Evolutionary conservation across 2,888 invertebrate genomes (phyloP), one percentile per base, ranked within the genome.

Genomic region (Agonopterix alstromeriana): DNA sequence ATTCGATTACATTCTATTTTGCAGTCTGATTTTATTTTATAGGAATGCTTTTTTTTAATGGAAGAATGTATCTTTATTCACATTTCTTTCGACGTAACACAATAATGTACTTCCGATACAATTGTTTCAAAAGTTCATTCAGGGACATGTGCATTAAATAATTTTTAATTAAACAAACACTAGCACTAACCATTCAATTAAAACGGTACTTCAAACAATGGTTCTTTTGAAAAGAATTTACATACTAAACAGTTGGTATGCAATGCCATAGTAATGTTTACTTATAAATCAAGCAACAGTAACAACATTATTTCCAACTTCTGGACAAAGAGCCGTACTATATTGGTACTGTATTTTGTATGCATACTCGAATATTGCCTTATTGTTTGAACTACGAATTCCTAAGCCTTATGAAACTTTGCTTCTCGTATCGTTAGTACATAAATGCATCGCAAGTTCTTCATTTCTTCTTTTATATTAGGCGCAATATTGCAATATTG

Each of bases 371-470:
- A 56, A 51, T 58, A 61, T 61, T 58, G 60, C 55, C 50, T 62
- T 64, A 72, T 75, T 82, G 79, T 82, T 81, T 76, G 60, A 65
- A 69, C 65, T 62, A 70, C 58, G 63, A 69, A 82, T 82, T 71
- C 75, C 70, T 60, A 54, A 56, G 57, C 65, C 68, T 70, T 65
- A 58, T 65, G 66, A 65, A 70, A 72, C 51, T 53, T 60, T 60
- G 54, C 46, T 52, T 47, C 43, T n/a, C 38, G 38, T 38, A 38
- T n/a, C 35, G 10, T 12, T 5, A 27, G 27, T 5, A 27, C 5
- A 27, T 27, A 7, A 27, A 27, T 27, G 27, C 27, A 27, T 27
- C 27, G 27, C 27, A 27, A 27, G 27, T 27, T 27, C 27, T 27
- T 27, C 27, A 27, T 27, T 27, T 7, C 27, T 27, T 27, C 2